Conservation (phyloP, 1,140 invertebrate genomes). For the Aphelinus certus region DNA sequence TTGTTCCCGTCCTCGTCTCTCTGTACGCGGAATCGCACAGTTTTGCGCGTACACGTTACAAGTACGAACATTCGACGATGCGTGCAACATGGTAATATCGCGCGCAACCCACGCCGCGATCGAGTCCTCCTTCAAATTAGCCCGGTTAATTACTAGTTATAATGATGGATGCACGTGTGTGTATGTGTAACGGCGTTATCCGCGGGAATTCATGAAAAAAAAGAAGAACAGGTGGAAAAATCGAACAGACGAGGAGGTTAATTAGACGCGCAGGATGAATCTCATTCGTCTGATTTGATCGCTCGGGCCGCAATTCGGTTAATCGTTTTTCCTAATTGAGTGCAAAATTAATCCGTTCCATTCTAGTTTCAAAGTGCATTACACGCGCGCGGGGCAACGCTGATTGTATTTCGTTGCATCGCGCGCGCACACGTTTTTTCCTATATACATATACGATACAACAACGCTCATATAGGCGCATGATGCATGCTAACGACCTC, state of each 20-base stretch:
- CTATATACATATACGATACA: not conserved
- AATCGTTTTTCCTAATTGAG: conserved; percentile 38
- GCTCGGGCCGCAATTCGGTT: conserved; percentile 22
- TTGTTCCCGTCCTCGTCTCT: no score
- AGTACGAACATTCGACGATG: no score
- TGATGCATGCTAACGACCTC: conserved; percentile 38
- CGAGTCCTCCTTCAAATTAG: no score
- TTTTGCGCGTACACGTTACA: no score
- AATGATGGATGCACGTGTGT: not conserved
- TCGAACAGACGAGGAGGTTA: conserved; percentile 12
- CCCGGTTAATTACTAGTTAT: no score
- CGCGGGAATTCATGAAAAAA: not conserved
- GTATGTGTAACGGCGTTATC: not conserved
- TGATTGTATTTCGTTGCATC: no score
- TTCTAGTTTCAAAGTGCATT: conserved; percentile 24
- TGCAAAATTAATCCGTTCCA: conserved; percentile 30
- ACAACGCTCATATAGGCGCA: conserved; percentile 11
- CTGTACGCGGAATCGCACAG: no score
- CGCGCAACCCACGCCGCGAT: no score
- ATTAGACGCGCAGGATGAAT: conserved; percentile 32
- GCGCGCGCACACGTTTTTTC: conserved; percentile 3
- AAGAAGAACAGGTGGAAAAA: not conserved
- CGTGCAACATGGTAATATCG: no score
- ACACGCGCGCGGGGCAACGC: not conserved
- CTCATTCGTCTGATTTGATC: conserved; percentile 29